Conservation (phyloP, 2,113 vertebrate genomes). For the Rissa tridactyla region DNA sequence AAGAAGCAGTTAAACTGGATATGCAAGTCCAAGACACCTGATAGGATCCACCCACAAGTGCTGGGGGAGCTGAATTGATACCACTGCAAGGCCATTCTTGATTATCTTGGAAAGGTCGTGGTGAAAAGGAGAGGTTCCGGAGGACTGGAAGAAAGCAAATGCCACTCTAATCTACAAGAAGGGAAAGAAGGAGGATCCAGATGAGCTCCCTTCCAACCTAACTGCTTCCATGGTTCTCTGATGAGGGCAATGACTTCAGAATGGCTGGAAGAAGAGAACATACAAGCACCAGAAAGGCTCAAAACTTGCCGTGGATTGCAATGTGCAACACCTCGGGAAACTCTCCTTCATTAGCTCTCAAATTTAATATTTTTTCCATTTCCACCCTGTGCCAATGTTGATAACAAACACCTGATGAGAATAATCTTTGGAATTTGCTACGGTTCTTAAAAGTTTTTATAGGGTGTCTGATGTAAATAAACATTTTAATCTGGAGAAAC, state of each 20-base stretch:
- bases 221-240: background rate
- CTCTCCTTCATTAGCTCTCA: background rate
- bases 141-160: background rate
- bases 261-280: background rate
- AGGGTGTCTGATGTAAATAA: background rate
- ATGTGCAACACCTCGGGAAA: background rate
- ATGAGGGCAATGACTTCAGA: background rate
- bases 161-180: background rate
- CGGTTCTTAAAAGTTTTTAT: background rate
- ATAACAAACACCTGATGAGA: background rate
- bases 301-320: background rate
- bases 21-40: background rate
- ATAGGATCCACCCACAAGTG: background rate
- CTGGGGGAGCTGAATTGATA: background rate
- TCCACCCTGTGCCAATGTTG: background rate
- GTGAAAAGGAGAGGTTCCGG: background rate
- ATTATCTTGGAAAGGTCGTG: background rate
- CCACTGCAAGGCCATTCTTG: background rate
- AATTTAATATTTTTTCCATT: background rate
- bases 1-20: background rate
- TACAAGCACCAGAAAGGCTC: background rate
- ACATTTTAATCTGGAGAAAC: background rate
- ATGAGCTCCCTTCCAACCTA: background rate
- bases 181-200: background rate
- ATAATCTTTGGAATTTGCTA: background rate